Base-by-base conservation (phyloP, 2,888 invertebrate genomes). In the Entomobrya multifasciata region DNA sequence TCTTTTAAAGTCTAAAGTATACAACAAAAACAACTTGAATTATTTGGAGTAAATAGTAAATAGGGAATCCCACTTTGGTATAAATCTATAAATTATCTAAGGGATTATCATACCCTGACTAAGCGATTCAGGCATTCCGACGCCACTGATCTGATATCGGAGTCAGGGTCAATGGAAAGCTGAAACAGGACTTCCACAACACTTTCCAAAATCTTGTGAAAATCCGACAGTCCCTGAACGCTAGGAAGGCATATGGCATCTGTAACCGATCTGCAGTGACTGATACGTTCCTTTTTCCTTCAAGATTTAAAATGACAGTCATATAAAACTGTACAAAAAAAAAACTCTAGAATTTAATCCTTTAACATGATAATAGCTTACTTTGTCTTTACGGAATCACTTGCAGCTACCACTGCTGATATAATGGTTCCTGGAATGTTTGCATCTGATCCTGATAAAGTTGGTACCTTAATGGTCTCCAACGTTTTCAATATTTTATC, bases 111-210 rank as follows among this genome's bases (percentile, higher is more conserved):
- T 92, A 95, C 95, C 92, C 96, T 94, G 91, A 96, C 96, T 79
- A 96, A 95, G 92, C 95, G 94, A 92, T 96, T 96, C 0, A 97
- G 93, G 91, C 96, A 96, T 93, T 97, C 97, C 92, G 96, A 96
- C 60, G 96, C 96, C 76, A 95, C 95, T 94, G 96, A 95, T 85
- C 96, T 93, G 36, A 96, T 94, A 92, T 96, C 96, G 2, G 96
- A 94, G 92, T 97, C 96, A 0, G 94, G 92, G 92, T 97, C 96
- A 93, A 96, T 95, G 92, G 96, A 95, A 80, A 95, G 93, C 57
- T 94, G 93, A 74, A 97, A 93, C 88, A 96, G 93, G 44, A 95
- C 94, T 93, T 96, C 95, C 86, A 96, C 94, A 1, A 96, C 95
- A 91, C 94, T 94, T 88, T 95, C 95, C 65, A 96, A 93, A 90